Conservation (phyloP, 2,113 vertebrate species). For the Nipponia nippon region DNA sequence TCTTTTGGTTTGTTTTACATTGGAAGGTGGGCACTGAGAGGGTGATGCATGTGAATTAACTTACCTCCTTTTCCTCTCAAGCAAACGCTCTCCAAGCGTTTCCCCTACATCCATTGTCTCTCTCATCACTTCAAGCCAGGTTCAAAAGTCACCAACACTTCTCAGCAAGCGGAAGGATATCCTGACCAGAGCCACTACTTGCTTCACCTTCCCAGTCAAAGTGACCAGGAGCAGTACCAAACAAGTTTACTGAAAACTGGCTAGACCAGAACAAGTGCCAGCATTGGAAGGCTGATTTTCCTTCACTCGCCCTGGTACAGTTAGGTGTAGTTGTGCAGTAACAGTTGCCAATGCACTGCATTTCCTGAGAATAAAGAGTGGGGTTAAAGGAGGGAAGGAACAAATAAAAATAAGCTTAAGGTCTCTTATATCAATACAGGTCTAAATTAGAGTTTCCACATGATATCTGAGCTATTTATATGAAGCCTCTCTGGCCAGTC, state of each 20-base stretch:
- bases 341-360: not conserved
- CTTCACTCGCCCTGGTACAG: not conserved
- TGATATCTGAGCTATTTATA: slow-evolving; percentile 63
- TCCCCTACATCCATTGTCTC: not conserved
- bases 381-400: not conserved
- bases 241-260: not conserved
- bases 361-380: not conserved
- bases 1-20: not conserved
- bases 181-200: not conserved
- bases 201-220: not conserved
- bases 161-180: not conserved
- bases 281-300: accelerated
- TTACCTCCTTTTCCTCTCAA: not conserved
- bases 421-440: slow-evolving; percentile 23
- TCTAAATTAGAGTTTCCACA: slow-evolving; percentile 58
- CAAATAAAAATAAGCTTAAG: slow-evolving; percentile 1
- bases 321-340: not conserved
- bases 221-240: not conserved
- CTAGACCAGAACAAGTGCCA: not conserved
- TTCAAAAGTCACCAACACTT: not conserved
- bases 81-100: not conserved
- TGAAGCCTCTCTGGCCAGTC: slow-evolving; percentile 54
- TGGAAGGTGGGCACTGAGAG: not conserved
- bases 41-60: not conserved
- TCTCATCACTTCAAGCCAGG: not conserved